Base-by-base conservation (phyloP, 1,140 invertebrate species). In the Grapholita molesta region DNA sequence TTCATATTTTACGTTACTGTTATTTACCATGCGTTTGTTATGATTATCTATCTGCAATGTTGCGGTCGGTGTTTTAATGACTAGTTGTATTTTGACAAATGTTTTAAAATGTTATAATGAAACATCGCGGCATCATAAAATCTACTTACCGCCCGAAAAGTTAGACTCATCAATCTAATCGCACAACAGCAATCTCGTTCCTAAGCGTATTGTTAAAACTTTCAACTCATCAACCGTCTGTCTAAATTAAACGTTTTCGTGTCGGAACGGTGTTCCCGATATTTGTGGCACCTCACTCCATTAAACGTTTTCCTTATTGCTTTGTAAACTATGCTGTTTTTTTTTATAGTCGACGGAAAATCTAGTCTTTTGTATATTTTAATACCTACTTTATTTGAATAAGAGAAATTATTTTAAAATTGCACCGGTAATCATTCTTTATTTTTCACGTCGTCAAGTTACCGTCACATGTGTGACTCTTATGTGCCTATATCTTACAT, bases 201-300 rank as follows among this genome's bases (percentile, higher is more conserved):
- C 64, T 38, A 33, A 42, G 67, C 35, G 66, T 65, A 68, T 70
- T 73, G 68, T 75, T 67, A 72, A 69, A 72, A 66, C 69, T 57
- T 71, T 64, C 68, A 64, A 69, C 70, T 67, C 65, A 67, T 64
- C 73, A 77, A 80, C 76, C 70, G 75, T 81, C 71, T 80, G 70
- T 70, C 80, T 79, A 83, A 81, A 80, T 85, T 81, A 79, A 82
- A 82, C 83, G 79, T 76, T 74, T 83, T 83, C 82, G 82, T 84
- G 84, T 77, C 80, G 67, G 55, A 70, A 69, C 72, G 76, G 72
- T 70, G 74, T 86, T 83, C 78, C 77, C 79, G 79, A 83, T 80
- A 78, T 80, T 76, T 68, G 72, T 73, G 69, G 76, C 79, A 78
- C 78, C 80, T 81, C 73, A 66, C 72, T 68, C 71, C 72, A 66